Conservation (phyloP, 2,888 invertebrate genomes). For the Autographa pulchrina region DNA sequence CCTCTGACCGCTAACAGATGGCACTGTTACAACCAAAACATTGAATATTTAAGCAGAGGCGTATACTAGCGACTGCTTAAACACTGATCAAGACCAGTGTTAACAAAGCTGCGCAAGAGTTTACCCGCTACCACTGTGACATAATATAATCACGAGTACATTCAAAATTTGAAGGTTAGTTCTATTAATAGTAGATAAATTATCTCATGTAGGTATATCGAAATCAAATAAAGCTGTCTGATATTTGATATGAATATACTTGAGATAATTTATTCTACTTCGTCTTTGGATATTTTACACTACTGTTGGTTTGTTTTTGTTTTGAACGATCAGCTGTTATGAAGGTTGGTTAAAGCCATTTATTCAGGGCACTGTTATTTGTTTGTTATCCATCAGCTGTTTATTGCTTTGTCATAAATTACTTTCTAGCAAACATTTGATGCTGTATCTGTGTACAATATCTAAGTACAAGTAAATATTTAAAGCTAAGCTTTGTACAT, state of each 20-base stretch:
- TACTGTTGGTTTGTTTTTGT: neutral
- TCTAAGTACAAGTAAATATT: too few relatives aligned
- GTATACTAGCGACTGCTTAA: neutral
- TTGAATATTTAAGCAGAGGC: neutral
- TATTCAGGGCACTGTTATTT: neutral
- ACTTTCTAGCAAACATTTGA: too few relatives aligned
- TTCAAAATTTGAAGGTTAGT: constrained; percentile 6
- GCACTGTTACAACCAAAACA: neutral
- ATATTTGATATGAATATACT: neutral
- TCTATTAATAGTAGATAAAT: neutral
- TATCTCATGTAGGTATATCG: neutral
- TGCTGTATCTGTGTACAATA: too few relatives aligned
- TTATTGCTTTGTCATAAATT: too few relatives aligned
- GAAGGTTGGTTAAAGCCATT: neutral
- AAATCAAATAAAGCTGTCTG: neutral
- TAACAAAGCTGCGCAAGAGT: neutral
- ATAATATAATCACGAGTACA: neutral
- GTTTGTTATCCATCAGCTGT: too few relatives aligned
- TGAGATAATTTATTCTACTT: neutral
- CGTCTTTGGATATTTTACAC: neutral
- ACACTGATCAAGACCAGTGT: neutral
- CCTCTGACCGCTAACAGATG: neutral
- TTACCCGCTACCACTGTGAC: neutral
- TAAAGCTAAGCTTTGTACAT: too few relatives aligned
- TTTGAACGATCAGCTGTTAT: neutral